Base-by-base conservation (phyloP, 2,888 invertebrate species). In the Drosophila flavopinicola region DNA sequence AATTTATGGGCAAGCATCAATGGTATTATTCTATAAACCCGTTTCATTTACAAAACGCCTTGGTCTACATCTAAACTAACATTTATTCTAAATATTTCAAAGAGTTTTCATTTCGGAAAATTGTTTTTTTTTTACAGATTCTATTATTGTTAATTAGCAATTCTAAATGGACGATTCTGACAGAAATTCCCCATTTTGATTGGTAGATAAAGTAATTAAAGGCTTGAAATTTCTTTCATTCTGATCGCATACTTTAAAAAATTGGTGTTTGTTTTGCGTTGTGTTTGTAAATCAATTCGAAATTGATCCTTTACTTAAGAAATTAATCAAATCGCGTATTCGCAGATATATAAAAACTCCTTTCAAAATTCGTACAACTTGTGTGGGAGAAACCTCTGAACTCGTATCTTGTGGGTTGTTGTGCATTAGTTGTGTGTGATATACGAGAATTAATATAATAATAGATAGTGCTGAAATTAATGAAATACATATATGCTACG, bases 121-220 rank as follows among this genome's bases (percentile, higher is more conserved):
- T 61, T 41, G 17, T 47, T 41, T 29, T 42, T 20, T 24, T 44
- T 32, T 32, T 17, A 25, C 29, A 38, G 38, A 17, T 52, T 29
- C n/a, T 13, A 35, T 48, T 65, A 38, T 42, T 65, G 27, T 42
- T 49, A 54, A 44, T 54, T 66, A 44, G 54, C 44, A 66, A 57
- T 59, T 67, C 47, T 75, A 71, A 71, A 67, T 71, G 76, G 84
- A 78, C 84, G 75, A 74, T 61, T 70, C 45, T 49, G 57, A 71
- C 49, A 65, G 58, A 61, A 61, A 60, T 47, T 76, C 48, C 47
- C 59, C 65, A 59, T 65, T 72, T 58, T 24, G 41, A 41, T 32
- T 51, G 76, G 88, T 88, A 89, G 82, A 88, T 88, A 89, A 89
- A 88, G 89, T 88, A 89, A 79, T 87, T 69, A 79, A 89, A 84